Evolutionary conservation across 2,797 vertebrate genomes (phyloP).

Genomic region (Carduelis carduelis): DNA sequence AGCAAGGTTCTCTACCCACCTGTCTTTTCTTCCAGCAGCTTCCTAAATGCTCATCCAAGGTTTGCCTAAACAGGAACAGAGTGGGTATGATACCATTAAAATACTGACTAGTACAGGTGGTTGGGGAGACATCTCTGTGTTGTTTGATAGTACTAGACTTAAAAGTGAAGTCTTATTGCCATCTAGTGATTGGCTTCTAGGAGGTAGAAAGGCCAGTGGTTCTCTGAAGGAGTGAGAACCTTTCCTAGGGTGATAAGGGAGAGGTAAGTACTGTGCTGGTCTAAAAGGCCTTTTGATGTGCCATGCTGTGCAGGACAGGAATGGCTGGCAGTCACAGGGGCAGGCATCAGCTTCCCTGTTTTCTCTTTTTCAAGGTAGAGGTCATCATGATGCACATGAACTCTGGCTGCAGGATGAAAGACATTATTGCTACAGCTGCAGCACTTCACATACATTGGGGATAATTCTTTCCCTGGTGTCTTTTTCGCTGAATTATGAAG

Average conservation of each 20-base stretch:
- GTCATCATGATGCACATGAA: neutral
- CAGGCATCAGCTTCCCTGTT: neutral
- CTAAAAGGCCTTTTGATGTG: neutral
- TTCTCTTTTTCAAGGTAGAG: neutral
- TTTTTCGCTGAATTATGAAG: neutral
- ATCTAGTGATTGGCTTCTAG: constrained; percentile 59
- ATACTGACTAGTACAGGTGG: neutral
- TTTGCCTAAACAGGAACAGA: neutral
- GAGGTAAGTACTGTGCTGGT: neutral
- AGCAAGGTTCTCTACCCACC: neutral
- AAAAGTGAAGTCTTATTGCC: constrained; percentile 38
- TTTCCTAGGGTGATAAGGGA: neutral
- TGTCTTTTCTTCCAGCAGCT: neutral
- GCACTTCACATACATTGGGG: neutral
- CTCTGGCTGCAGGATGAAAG: neutral
- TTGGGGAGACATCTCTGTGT: neutral
- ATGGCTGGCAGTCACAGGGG: neutral
- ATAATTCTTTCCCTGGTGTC: neutral
- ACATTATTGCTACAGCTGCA: neutral
- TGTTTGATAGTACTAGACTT: neutral
- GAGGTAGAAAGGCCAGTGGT: neutral
- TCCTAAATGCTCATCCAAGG: neutral
- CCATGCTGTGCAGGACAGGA: neutral
- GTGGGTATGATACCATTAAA: neutral
- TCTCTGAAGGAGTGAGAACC: neutral